Base-by-base conservation (phyloP, 2,888 invertebrate species). In the Phymatocera aterrima region DNA sequence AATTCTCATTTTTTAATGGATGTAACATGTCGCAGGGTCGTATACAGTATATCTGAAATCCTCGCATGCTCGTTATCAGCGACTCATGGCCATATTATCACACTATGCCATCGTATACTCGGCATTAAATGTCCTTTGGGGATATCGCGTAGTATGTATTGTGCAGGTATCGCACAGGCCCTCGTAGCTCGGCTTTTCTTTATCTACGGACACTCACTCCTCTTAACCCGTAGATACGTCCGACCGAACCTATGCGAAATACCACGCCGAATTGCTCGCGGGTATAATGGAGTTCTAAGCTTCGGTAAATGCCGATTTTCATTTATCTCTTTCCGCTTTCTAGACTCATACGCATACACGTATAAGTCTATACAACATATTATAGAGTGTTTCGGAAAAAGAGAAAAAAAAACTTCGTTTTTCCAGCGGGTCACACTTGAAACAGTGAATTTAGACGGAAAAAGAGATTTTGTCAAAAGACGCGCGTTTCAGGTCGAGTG, bases 11-110 rank as follows among this genome's bases (percentile, higher is more conserved):
- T 78, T 72, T 54, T 57, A 70, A 70, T 78, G 60, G 72, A 70
- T 70, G 78, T 78, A 77, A 78, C 78, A 60, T 78, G 78, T 78
- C 78, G 60, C 24, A n/a, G 70, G 78, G 40, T 72, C 57, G 72
- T 72, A 60, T 78, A 72, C 78, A 72, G 72, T 72, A 60, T 78
- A 72, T 60, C 54, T 28, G 18, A 31, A 57, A 70, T 68, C 46
- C 57, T 78, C 46, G 78, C 78, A 68, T 78, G 78, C 78, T 46
- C 4, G 70, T 72, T 78, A 78, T 78, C 78, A 40, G 43, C 24
- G 31, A 60, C 57, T 57, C 54, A 24, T 28, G 12, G 15, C n/a
- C 60, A n/a, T n/a, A n/a, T 8, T 57, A 57, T 75, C 75, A 21
- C 54, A 8, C 75, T 51, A 75, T 75, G n/a, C 40, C 15, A 75